Evolutionary conservation across 2,113 vertebrate genomes (phyloP).

Genomic region (Anser cygnoides): DNA sequence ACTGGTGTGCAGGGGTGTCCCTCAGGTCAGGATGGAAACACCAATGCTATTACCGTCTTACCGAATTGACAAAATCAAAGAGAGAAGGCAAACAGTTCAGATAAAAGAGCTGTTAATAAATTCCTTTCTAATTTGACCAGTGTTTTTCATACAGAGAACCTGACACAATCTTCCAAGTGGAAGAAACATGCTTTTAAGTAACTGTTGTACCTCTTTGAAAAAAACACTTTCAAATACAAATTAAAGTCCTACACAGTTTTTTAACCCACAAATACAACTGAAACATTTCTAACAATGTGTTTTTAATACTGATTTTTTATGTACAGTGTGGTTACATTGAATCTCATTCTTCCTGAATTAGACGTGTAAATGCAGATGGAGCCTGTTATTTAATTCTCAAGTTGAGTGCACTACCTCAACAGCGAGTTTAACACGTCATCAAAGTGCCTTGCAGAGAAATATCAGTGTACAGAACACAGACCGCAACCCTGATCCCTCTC

Average conservation of each 20-base stretch:
- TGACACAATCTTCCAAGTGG: not conserved
- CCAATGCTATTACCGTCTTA: not conserved
- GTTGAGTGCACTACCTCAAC: not conserved
- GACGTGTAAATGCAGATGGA: not conserved
- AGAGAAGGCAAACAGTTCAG: not conserved
- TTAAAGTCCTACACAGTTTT: not conserved
- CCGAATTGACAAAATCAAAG: not conserved
- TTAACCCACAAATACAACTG: not conserved
- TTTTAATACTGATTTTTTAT: not conserved
- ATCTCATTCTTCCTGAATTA: not conserved
- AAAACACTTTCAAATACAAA: not conserved
- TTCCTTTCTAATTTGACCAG: not conserved
- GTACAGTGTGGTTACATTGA: no score
- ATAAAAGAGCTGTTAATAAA: not conserved
- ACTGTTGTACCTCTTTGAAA: not conserved
- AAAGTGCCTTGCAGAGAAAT: not conserved
- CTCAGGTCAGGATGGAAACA: not conserved
- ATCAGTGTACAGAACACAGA: accelerated
- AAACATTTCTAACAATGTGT: not conserved
- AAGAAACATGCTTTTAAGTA: not conserved
- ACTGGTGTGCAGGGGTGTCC: not conserved
- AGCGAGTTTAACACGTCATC: not conserved
- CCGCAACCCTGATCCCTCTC: not conserved
- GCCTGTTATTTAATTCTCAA: not conserved
- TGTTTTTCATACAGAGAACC: not conserved